Evolutionary conservation across 2,113 vertebrate genomes (phyloP).

Genomic region (Entelurus aequoreus): DNA sequence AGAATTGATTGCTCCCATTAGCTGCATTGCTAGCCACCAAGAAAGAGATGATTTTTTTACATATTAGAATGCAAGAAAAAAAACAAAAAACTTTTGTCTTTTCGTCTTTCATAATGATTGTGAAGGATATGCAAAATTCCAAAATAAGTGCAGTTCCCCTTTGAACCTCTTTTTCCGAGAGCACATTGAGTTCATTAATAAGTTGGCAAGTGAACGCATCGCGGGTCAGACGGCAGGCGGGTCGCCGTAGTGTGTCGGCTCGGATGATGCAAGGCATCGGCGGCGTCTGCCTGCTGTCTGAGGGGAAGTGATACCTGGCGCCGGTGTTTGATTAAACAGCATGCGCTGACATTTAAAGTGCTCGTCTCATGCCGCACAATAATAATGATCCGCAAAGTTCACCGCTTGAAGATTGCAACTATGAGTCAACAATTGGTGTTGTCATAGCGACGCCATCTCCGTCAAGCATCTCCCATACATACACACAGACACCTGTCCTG

Average conservation of each 20-base stretch:
- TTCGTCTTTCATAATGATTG: too few relatives aligned
- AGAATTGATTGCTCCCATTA: too few relatives aligned
- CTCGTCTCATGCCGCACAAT: background rate
- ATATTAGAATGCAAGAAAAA: too few relatives aligned
- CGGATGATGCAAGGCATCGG: background rate
- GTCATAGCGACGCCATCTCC: slow-evolving; percentile 22
- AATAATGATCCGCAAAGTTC: slow-evolving; percentile 15
- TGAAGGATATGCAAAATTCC: too few relatives aligned
- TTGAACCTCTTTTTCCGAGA: slow-evolving; percentile 15
- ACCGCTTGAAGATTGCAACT: slow-evolving; percentile 17
- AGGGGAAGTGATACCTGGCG: slow-evolving; percentile 23
- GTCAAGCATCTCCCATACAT: background rate
- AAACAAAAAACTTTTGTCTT: too few relatives aligned
- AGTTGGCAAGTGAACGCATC: slow-evolving; percentile 16
- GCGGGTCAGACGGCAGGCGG: slow-evolving; percentile 43
- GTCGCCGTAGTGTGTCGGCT: slow-evolving; percentile 12
- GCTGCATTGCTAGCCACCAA: too few relatives aligned
- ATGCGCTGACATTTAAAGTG: background rate
- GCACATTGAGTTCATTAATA: slow-evolving; percentile 40
- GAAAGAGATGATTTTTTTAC: too few relatives aligned
- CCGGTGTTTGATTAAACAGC: slow-evolving; percentile 12
- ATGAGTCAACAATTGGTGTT: slow-evolving; percentile 18
- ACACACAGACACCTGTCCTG: slow-evolving; percentile 22
- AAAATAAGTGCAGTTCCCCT: too few relatives aligned
- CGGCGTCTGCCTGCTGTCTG: slow-evolving; percentile 6